These are phyloP conservation scores for Epinephelus malabaricus DNA, from an alignment of 2,797 vertebrate species.

Conservation along the genomic window DNA sequence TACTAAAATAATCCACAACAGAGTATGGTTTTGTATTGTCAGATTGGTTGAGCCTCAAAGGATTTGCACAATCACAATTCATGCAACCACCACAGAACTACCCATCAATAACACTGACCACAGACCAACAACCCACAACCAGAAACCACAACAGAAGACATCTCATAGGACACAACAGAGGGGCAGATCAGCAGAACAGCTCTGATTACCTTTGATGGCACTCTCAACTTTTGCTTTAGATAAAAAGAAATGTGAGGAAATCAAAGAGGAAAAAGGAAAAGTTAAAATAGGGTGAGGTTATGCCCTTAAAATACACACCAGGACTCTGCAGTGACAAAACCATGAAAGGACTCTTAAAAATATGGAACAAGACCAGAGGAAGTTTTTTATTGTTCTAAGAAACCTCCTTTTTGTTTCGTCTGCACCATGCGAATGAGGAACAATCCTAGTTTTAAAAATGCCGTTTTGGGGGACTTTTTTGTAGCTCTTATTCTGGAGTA, in stretches of 20 bases:
- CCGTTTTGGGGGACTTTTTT: too few relatives aligned
- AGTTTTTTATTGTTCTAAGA: too few relatives aligned
- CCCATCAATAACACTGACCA: constrained; percentile 17
- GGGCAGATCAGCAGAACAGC: constrained; percentile 38
- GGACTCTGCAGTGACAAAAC: constrained; percentile 13
- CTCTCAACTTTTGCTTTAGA: constrained; percentile 91
- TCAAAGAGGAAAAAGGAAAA: constrained; percentile 37
- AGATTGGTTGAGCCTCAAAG: neutral
- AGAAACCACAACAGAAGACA: constrained; percentile 26
- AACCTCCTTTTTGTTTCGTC: too few relatives aligned
- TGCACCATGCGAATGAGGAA: too few relatives aligned
- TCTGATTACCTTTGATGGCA: constrained; percentile 90
- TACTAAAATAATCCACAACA: neutral
- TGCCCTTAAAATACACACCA: neutral
- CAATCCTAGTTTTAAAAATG: too few relatives aligned
- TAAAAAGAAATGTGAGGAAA: constrained; percentile 76
- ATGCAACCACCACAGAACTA: constrained; percentile 16
- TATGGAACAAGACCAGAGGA: neutral
- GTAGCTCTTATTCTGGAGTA: too few relatives aligned
- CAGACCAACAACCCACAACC: constrained; percentile 38
- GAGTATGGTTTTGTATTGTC: neutral
- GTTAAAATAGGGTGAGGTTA: constrained; percentile 20
- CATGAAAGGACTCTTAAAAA: neutral
- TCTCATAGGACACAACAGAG: constrained; percentile 50
- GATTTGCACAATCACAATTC: neutral